Evolutionary conservation across 2,797 vertebrate species (phyloP).

Genomic region (Darevskia nairensis): DNA sequence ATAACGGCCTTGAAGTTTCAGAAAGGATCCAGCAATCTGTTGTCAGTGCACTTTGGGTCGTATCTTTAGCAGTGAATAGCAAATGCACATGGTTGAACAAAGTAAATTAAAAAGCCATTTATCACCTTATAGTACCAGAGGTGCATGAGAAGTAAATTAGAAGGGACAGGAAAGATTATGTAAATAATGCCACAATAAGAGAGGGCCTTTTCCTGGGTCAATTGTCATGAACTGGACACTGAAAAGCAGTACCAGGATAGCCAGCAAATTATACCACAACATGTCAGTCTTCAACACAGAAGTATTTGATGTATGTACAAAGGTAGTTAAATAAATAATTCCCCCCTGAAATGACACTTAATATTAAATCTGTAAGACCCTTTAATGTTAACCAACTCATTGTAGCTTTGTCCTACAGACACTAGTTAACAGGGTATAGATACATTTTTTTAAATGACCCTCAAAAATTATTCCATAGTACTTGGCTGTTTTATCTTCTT

Average conservation of each 20-base stretch:
- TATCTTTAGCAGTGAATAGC: neutral
- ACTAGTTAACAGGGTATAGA: neutral
- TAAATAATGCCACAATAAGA: neutral
- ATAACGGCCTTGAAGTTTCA: neutral
- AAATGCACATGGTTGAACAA: neutral
- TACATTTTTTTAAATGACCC: neutral
- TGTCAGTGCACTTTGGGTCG: neutral
- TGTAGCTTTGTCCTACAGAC: neutral
- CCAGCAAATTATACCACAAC: neutral
- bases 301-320: neutral
- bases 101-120: neutral
- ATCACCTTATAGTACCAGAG: neutral
- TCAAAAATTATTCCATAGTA: neutral
- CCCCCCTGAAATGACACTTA: neutral
- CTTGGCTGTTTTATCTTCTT: neutral
- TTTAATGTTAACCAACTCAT: conserved; percentile 2
- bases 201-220: neutral
- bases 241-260: neutral
- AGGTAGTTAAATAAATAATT: too few relatives aligned
- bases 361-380: neutral
- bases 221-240: neutral
- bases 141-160: neutral
- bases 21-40: neutral
- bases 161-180: neutral
- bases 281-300: neutral